Base-by-base conservation (phyloP, 2,888 invertebrate genomes). In the Unio pictorum region DNA sequence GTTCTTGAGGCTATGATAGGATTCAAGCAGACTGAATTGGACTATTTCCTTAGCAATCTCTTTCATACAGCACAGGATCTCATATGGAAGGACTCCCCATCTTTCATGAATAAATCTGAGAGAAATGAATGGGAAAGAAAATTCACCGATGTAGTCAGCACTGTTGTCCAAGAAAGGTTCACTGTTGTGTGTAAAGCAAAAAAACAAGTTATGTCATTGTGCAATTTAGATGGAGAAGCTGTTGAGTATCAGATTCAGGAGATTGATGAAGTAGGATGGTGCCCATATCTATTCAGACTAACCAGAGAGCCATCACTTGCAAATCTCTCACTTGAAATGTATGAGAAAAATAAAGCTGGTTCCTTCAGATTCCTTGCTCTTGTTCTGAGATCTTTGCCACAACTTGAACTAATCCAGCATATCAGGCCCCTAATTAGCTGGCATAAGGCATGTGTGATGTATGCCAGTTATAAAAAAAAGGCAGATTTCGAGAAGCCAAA, bases 381-480 rank as follows among this genome's bases (percentile, higher is more conserved):
- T 3, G 68, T 75, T n/a, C 28, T 78, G 15, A 28, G 60, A 7
- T 61, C 60, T 8, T 55, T 56, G 28, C 28, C 67, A 20, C 55
- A 63, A 17, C 68, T 81, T 15, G 0, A 28, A 7, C 28, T 76
- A 2, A 74, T 73, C 61, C 61, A 71, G 26, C 67, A 74, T 34
- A 71, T 81, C 6, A 59, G 64, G 11, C 55, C 64, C 15, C 70
- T 81, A 20, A 30, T 81, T 5, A 75, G 71, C 20, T 81, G 81
- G 81, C 79, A 81, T 60, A 34, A 75, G 55, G 26, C 72, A 34
- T 68, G 69, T 23, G 70, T 76, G 20, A 55, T 73, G 55, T 68
- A 67, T 62, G 63, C 67, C 26, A 78, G 72, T 68, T 81, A 76
- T 65, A 73, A 65, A 45, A 68, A 79, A 58, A 75, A 74, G 64